Evolutionary conservation across 1,140 invertebrate genomes (phyloP), one percentile per base, ranked within the genome.

Genomic region (Drosophila nannoptera): DNA sequence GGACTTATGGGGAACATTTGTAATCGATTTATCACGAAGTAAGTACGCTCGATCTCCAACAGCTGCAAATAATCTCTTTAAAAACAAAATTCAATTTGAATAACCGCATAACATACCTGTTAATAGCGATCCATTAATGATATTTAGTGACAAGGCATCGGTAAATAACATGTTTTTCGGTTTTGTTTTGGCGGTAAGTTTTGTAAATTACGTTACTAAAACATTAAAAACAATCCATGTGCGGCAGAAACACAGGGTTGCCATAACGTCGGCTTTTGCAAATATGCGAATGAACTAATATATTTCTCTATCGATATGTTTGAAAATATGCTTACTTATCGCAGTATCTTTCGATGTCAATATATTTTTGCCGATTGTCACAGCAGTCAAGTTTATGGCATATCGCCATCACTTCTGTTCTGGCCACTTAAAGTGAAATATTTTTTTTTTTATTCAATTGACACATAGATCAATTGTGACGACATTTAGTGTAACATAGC

Each of bases 21-120:
- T 16, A 42, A 36, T 58, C 6, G 11, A 14, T 6, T 50, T 49
- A 7, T 12, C 8, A 3, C 36, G 46, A 16, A 58, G 42, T 0
- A 65, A 12, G 43, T 75, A 59, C 11, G 80, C 55, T 11, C 75
- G 58, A 46, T 69, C 78, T 8, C 80, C 78, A 32, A 84, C 38
- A 11, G 80, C 78, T 83, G 0, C 0, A 50, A 53, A 38, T 22
- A 16, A 49, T 22, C 22, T 3, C 3, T 22, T 22, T 22, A 48
- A 31, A 29, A 52, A 43, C 12, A 12, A 38, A 7, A 38, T 7
- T 4, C 11, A 12, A 12, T 43, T n/a, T 14, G n/a, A 14, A 43
- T 43, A 12, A 29, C 22, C 22, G 22, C 9, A 48, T 31, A 31
- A 48, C 45, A 31, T 29, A 48, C 45, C 45, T n/a, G 46, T 48